A percentile compares a stretch with the other conserved stretches of the same genome.
These are phyloP conservation scores for Ochropleura leucogaster DNA, from an alignment of 2,888 invertebrate species.

Conservation along the genomic window DNA sequence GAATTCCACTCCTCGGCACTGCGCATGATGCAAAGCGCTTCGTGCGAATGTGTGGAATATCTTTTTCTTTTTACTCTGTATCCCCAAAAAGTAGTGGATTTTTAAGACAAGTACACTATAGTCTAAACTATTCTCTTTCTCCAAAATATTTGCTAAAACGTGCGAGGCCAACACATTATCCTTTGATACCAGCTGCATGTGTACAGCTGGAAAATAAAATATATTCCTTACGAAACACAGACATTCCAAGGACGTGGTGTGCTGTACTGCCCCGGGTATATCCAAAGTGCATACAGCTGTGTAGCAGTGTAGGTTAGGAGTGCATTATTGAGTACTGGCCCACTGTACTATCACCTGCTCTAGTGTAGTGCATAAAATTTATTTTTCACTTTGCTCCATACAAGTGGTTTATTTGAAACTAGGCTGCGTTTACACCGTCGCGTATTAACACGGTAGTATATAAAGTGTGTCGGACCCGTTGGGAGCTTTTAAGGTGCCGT, in stretches of 20 bases:
- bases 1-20: too few relatives aligned
- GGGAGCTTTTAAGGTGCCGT: background rate
- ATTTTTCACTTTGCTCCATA: conserved; percentile 54
- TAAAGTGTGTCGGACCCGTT: conserved; percentile 25
- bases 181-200: conserved; percentile 42
- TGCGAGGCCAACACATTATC: conserved; percentile 9
- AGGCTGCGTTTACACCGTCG: conserved; percentile 53
- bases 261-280: conserved; percentile 21
- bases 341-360: conserved; percentile 52
- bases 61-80: background rate
- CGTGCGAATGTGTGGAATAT: too few relatives aligned
- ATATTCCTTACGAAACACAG: conserved; percentile 16
- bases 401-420: conserved; percentile 55
- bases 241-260: conserved; percentile 23
- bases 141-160: conserved; percentile 12
- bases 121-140: background rate
- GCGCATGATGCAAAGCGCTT: too few relatives aligned
- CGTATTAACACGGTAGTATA: conserved; percentile 45
- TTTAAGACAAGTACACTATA: background rate
- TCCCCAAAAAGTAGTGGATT: background rate
- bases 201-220: conserved; percentile 41
- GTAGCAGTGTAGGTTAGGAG: conserved; percentile 23
- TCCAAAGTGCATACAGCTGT: conserved; percentile 40
- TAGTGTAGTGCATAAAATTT: conserved; percentile 60
- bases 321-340: conserved; percentile 64